phyloP scores from a whole-genome alignment of 2,888 invertebrate species.

The Diaperis boleti region DNA sequence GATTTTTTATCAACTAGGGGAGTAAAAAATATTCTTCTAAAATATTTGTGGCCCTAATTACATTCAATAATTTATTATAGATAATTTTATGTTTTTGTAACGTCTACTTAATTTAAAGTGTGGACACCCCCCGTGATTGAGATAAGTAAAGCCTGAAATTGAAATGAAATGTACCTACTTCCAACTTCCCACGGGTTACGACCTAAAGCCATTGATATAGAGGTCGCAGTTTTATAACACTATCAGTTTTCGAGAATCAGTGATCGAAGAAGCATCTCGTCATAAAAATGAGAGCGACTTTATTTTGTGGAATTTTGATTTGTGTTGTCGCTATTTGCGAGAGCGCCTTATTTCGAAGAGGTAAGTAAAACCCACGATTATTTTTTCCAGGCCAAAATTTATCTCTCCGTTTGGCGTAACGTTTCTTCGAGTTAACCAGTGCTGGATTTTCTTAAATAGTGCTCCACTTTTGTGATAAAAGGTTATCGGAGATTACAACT shows the following conservation, averaged over 20 bases:
- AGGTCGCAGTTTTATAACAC: conserved; percentile 27
- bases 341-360: neutral
- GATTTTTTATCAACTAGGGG: too few relatives aligned
- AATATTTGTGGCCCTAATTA: too few relatives aligned
- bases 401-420: neutral
- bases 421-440: conserved; percentile 1
- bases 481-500: conserved; percentile 30
- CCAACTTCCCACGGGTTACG: conserved; percentile 5
- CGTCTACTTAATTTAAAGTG: too few relatives aligned
- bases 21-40: too few relatives aligned
- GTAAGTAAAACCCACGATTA: neutral
- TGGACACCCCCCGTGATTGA: too few relatives aligned
- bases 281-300: conserved; percentile 13
- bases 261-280: conserved; percentile 17
- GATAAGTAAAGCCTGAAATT: too few relatives aligned
- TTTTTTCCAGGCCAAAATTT: neutral
- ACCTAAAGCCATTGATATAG: conserved; percentile 27
- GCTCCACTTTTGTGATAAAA: conserved; percentile 32
- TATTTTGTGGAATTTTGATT: neutral
- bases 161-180: too few relatives aligned
- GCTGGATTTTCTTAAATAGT: conserved; percentile 4
- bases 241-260: conserved; percentile 31
- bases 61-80: too few relatives aligned
- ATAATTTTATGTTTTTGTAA: too few relatives aligned
- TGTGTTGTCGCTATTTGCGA: neutral